Percentiles rank a stretch among this genome's conserved stretches.
Conservation (phyloP, 2,113 vertebrate genomes). For the Myodes glareolus region DNA sequence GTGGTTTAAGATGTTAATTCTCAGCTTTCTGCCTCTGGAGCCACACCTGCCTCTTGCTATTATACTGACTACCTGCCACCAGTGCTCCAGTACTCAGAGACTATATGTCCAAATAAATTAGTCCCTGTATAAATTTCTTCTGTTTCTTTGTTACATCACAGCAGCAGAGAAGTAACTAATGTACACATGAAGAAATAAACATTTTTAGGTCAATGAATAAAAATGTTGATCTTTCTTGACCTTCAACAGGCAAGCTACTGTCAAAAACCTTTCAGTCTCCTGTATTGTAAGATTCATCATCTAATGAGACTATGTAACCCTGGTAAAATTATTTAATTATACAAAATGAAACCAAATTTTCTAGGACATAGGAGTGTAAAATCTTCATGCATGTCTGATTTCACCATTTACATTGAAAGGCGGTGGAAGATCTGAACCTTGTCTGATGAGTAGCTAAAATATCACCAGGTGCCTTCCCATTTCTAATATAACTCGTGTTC, state of each 20-base stretch:
- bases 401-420: neutral
- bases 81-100: neutral
- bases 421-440: neutral
- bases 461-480: neutral
- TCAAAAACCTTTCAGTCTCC: neutral
- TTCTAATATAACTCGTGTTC: neutral
- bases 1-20: neutral
- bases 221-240: neutral
- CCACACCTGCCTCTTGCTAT: neutral
- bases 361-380: neutral
- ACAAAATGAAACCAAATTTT: neutral
- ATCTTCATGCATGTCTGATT: neutral
- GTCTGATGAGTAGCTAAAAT: neutral
- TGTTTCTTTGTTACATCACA: neutral
- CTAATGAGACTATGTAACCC: neutral
- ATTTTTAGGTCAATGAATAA: neutral
- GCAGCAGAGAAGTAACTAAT: too few relatives aligned
- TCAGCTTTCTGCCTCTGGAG: neutral
- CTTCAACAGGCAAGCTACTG: neutral
- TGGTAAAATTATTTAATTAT: neutral
- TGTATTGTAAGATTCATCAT: neutral
- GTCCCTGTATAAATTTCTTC: neutral
- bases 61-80: neutral
- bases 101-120: neutral
- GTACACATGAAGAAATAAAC: neutral